Percentiles rank a stretch among this genome's conserved stretches.
phyloP scores from a whole-genome alignment of 2,113 vertebrate species.

The Paramisgurnus dabryanus region DNA sequence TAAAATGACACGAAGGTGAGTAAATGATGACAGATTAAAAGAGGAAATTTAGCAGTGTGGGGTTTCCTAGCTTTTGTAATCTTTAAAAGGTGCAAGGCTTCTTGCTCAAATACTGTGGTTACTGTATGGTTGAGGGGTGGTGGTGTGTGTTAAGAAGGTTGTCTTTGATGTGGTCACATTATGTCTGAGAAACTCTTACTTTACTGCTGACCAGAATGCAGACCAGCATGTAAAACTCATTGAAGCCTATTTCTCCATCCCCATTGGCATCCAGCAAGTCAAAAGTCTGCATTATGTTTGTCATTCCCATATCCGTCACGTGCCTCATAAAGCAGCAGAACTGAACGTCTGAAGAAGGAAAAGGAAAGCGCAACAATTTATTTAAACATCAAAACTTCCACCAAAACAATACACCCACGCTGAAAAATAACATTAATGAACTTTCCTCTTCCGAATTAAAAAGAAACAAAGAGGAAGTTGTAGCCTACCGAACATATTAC shows the following conservation, averaged over 20 bases:
- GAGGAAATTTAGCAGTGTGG: slow-evolving; percentile 11
- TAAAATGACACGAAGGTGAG: too few relatives aligned
- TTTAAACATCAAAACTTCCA: neutral
- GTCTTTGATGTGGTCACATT: slow-evolving; percentile 27
- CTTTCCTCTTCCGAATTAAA: neutral
- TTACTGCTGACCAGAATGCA: slow-evolving; percentile 65
- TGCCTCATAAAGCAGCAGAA: slow-evolving; percentile 64
- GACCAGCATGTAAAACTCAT: slow-evolving; percentile 59
- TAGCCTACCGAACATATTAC: neutral
- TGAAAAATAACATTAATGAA: neutral
- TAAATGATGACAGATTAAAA: neutral
- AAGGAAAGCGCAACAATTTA: neutral
- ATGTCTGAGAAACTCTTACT: slow-evolving; percentile 34
- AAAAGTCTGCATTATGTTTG: slow-evolving; percentile 61
- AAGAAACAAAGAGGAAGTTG: neutral
- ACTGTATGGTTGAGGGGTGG: neutral
- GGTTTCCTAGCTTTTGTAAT: slow-evolving; percentile 6
- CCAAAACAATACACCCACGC: neutral
- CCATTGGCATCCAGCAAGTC: slow-evolving; percentile 56
- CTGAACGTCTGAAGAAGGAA: slow-evolving; percentile 60
- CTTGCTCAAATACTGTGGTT: neutral
- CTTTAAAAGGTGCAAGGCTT: neutral
- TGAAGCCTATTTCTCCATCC: slow-evolving; percentile 58
- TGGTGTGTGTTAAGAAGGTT: neutral
- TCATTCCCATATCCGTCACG: slow-evolving; percentile 27